Evolutionary conservation across 2,797 vertebrate genomes (phyloP).

Genomic region (Phyllotis vaccarum): DNA sequence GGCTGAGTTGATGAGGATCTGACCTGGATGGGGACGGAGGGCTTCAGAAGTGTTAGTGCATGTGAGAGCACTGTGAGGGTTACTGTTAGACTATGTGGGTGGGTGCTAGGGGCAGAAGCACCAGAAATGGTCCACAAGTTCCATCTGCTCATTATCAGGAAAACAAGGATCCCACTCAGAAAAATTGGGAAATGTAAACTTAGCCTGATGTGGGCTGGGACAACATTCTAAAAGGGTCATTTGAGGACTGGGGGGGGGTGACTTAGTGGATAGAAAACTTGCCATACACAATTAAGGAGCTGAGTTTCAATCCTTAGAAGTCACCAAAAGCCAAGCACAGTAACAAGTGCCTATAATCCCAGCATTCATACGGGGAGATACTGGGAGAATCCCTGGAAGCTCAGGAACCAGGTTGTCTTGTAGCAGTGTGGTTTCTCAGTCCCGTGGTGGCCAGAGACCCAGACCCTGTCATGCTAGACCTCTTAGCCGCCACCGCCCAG

Average conservation of each 20-base stretch:
- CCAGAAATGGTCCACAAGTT: neutral
- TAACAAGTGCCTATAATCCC: no score
- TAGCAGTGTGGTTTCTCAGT: no score
- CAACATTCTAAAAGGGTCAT: neutral
- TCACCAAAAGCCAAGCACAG: neutral
- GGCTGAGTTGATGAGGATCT: neutral
- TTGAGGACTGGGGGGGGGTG: neutral
- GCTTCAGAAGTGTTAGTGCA: neutral
- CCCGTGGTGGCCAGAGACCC: no score
- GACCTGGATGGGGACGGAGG: neutral
- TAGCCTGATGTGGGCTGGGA: no score
- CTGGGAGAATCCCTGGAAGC: neutral
- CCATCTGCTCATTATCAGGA: neutral
- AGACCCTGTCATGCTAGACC: no score
- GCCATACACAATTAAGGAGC: neutral
- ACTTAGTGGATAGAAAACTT: neutral
- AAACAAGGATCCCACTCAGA: neutral
- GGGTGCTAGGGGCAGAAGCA: fast-evolving
- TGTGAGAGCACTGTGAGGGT: neutral
- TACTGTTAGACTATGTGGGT: neutral
- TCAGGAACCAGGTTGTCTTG: neutral
- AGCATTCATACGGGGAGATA: neutral
- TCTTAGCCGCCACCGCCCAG: no score
- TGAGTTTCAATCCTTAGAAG: neutral
- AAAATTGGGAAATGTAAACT: neutral